Evolutionary conservation across 2,888 invertebrate genomes (phyloP), one percentile per base, ranked within the genome.

Genomic region (Halocaridina rubra): DNA sequence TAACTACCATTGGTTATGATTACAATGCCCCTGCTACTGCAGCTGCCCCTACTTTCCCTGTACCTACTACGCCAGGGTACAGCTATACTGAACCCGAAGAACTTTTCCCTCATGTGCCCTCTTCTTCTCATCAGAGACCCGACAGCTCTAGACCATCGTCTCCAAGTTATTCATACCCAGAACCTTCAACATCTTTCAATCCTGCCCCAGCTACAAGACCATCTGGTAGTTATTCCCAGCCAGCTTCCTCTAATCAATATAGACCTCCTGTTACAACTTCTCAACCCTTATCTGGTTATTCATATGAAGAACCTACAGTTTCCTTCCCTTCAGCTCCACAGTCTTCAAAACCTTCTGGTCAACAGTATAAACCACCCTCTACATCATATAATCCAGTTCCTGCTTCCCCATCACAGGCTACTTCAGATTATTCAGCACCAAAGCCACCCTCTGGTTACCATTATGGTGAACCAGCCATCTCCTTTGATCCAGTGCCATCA

Each of bases 1-100:
- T 29, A 16, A 67, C 67, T n/a, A n/a, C n/a, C n/a, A n/a, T n/a
- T n/a, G n/a, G n/a, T n/a, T n/a, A 84, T 69, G 67, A 75, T 33
- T 80, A 79, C 59, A 84, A 27, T 32, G 61, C 84, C n/a, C 84
- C 80, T 4, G 64, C 77, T 5, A 67, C 76, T 29, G 69, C 33
- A 19, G 8, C 77, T 7, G 27, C 53, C 16, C 80, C 80, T 7
- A 13, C 72, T 16, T 27, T 22, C 1, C 76, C 76, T 22, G 32
- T 30, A 59, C 19, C 59, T 16, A 24, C 64, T 27, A 30, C 32
- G n/a, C 61, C 78, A 24, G 64, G 61, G 13, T 59, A 57, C 78
- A 24, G 27, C 22, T 32, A 78, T 19, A 3, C 59, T 2, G 27
- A 27, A n/a, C 59, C 59, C n/a, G 8, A 4, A 57, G 7, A 27